Conservation (phyloP, 2,797 vertebrate genomes). For the Harpagifer antarcticus region DNA sequence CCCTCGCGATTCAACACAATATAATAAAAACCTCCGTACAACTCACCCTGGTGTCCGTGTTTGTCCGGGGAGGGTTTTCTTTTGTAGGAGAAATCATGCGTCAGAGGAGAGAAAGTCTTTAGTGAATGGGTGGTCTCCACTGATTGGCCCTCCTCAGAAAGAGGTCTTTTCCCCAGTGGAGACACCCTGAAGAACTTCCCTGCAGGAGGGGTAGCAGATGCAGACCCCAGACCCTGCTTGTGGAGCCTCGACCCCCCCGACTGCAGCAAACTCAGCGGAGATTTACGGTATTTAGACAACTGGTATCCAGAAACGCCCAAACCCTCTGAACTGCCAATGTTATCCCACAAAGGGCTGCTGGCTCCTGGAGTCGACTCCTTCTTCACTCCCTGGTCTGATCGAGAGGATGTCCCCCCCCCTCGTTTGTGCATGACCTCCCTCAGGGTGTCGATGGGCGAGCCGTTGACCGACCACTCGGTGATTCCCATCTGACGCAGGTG, state of each 20-base stretch:
- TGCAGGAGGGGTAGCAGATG: constrained; percentile 70
- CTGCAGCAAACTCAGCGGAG: constrained; percentile 81
- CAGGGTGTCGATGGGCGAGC: constrained; percentile 93
- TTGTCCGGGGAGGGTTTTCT: constrained; percentile 91
- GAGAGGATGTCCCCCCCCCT: constrained; percentile 78
- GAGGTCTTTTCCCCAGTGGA: constrained; percentile 84
- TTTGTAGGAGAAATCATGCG: constrained; percentile 91
- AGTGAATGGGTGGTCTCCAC: constrained; percentile 57
- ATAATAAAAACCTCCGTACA: background rate
- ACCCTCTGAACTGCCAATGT: constrained; percentile 58
- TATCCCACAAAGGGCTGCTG: constrained; percentile 75
- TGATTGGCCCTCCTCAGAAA: constrained; percentile 81
- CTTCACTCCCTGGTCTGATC: constrained; percentile 85
- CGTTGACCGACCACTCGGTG: constrained; percentile 88
- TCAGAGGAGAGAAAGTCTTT: constrained; percentile 85
- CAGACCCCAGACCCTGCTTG: constrained; percentile 75
- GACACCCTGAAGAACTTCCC: constrained; percentile 83
- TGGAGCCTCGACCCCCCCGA: constrained; percentile 77
- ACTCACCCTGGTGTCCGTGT: constrained; percentile 87
- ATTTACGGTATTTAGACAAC: constrained; percentile 77
- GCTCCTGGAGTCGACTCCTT: constrained; percentile 86
- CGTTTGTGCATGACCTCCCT: constrained; percentile 91
- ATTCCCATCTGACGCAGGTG: constrained; percentile 89
- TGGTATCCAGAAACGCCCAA: constrained; percentile 73
- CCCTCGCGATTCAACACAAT: background rate